Base-by-base conservation (phyloP, 2,888 invertebrate species). In the Neoaliturus tenellus region DNA sequence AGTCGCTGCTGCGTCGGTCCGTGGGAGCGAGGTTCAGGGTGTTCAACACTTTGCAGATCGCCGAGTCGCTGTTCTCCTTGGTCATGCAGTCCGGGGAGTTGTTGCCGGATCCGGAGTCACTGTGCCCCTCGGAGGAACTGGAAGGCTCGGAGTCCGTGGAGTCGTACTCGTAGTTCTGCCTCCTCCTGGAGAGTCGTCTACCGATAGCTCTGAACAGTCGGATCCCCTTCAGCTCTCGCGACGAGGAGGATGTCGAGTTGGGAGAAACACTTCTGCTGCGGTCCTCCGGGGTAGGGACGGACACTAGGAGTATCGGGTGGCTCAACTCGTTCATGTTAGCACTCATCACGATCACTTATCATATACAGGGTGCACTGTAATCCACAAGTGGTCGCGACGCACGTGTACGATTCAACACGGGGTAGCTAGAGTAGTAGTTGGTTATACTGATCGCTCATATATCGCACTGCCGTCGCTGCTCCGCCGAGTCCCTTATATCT, bases 191-290 rank as follows among this genome's bases (percentile, higher is more conserved):
- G 75, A 95, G 92, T 86, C 93, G 93, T 83, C 93, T 92, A 89
- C 93, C 93, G 86, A 95, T 92, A 35, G 94, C 94, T 86, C 94
- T 93, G 88, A 95, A 93, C 87, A 95, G 91, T 73, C 94, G 92
- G 85, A 94, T 91, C 80, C 94, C 94, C 12, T 93, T 67, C 0
- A 87, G 93, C 87, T 93, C 92, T 85, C 91, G 90, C 3, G 92
- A 91, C 0, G 93, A 91, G 84, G 93, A 93, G 28, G 93, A 91
- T 85, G 93, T 92, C 88, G 44, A 91, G 90, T 89, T 86, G 6
- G 90, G 90, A 28, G 92, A 92, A 14, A 90, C 86, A 87, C 91
- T 91, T 81, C 91, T 48, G 41, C 55, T 41, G 35, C 83, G 83
- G 25, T 75, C 31, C 17, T 75, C 44, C 3, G 73, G 82, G 5